These are phyloP conservation scores for Dryocosmus kuriphilus DNA, from an alignment of 2,888 invertebrate genomes.

Conservation along the genomic window DNA sequence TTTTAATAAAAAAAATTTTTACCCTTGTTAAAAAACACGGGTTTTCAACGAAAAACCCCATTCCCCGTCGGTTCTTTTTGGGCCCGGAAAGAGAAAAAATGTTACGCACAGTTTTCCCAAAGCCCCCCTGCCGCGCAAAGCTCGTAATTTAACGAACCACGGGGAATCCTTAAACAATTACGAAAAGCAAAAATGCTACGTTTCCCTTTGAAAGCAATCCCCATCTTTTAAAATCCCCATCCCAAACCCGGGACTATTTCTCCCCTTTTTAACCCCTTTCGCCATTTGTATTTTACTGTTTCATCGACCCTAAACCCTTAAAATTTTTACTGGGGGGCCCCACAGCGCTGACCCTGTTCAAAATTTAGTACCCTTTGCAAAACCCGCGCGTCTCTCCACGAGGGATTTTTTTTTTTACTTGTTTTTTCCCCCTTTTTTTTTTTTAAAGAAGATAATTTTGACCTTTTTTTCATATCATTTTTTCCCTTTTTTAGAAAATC, in stretches of 20 bases:
- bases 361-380: slow-evolving; percentile 19
- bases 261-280: background rate
- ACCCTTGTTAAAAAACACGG: slow-evolving; percentile 14
- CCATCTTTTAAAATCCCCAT: background rate
- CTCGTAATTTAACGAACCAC: slow-evolving; percentile 8
- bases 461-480: background rate
- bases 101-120: slow-evolving; percentile 30
- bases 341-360: slow-evolving; percentile 39
- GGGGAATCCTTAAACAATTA: slow-evolving; percentile 23
- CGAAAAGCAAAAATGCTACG: background rate
- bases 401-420: slow-evolving; percentile 40
- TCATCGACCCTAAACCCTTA: slow-evolving; percentile 29
- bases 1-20: slow-evolving; percentile 37
- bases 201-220: background rate
- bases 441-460: background rate
- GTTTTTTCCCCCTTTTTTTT: slow-evolving; percentile 9
- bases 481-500: background rate
- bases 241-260: background rate
- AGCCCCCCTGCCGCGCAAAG: slow-evolving; percentile 26
- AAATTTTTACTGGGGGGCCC: slow-evolving; percentile 25
- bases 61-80: slow-evolving; percentile 10
- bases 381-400: slow-evolving; percentile 33
- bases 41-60: slow-evolving; percentile 4
- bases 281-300: slow-evolving; percentile 4
- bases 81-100: background rate